Base-by-base conservation (phyloP, 2,113 vertebrate species). In the Pavo muticus region DNA sequence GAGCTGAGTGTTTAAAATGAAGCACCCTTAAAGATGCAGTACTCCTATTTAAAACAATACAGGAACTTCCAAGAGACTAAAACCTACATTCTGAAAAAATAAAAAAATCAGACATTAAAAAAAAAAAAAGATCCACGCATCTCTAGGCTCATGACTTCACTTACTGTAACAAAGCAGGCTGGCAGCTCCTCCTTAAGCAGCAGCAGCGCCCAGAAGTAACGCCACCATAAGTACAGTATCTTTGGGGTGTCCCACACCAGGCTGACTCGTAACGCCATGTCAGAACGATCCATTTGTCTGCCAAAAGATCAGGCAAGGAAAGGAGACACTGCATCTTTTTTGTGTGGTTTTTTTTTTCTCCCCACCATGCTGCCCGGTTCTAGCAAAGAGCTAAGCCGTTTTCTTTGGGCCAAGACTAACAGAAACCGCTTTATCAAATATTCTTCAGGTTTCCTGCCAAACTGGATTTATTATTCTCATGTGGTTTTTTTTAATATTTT, bases 51-150 rank as follows among this genome's bases (percentile, higher is more conserved):
- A 89, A 95, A 94, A 96, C 88, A 93, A 90, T 84, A 96, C 87
- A 95, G 96, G 94, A 97, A 96, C 93, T 90, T 94, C 37, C 88
- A 95, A 91, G 25, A 80, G 88, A 95, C 83, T 92, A 91, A 84
- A 97, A 95, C 32, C 96, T 97, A 96, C 89, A 89, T 89, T 91
- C 80, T 91, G 95, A 44, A 47, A 35, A 85, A 90, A 50, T 24
- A 48, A 93, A 95, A 96, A 90, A 92, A 50, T 29, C 6, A 72
- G 67, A 92, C 70, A 67, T 91, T 87, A 52, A 12, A 24, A 85
- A 94, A 57, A 18, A 24, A 85, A 94, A 57, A 18, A 56, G 91
- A 70, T 65, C 75, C 94, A 88, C 83, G 70, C 80, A 84, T 77
- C 72, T 94, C 95, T 91, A 87, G 75, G 82, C 76, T 94, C 5